Conservation (phyloP, 2,113 vertebrate species). For the Poeciliopsis retropinna region DNA sequence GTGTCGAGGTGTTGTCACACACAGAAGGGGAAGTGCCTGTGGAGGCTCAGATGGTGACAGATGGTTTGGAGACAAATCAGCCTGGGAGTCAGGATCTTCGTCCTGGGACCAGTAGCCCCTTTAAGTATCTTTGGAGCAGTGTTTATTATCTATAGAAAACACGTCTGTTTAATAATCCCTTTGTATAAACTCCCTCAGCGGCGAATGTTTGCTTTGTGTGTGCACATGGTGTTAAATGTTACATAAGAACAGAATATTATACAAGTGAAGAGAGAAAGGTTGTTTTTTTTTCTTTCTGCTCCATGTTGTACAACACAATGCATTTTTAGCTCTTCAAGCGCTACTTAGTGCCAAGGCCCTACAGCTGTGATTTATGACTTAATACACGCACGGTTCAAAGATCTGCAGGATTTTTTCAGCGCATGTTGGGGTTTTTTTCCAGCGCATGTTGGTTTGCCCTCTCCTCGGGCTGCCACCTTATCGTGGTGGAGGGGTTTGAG, state of each 20-base stretch:
- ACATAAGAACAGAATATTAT: background rate
- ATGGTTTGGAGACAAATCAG: constrained; percentile 77
- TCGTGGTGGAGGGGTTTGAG: too few species aligned
- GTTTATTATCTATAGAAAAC: background rate
- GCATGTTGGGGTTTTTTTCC: too few species aligned
- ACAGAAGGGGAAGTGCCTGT: constrained; percentile 68
- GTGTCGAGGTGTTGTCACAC: constrained; percentile 40
- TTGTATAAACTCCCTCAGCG: background rate
- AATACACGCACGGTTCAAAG: background rate
- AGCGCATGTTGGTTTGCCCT: too few species aligned
- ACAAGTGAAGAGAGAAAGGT: background rate
- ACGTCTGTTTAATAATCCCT: background rate
- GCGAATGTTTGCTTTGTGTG: background rate
- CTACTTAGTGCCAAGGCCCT: background rate
- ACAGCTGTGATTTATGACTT: constrained; percentile 14
- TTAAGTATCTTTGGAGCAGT: constrained; percentile 18
- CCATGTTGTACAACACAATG: constrained; percentile 3
- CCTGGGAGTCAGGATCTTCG: constrained; percentile 72
- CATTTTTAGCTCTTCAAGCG: constrained; percentile 13
- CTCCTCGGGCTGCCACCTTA: too few species aligned
- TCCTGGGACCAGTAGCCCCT: constrained; percentile 39
- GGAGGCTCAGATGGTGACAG: constrained; percentile 79
- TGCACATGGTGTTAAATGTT: constrained; percentile 20
- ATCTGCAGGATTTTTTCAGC: background rate
- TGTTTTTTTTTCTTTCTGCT: too few species aligned